Percentiles rank a stretch among this genome's conserved stretches.
phyloP scores from a whole-genome alignment of 2,888 invertebrate genomes.

The Cataglyphis altisquamis region DNA sequence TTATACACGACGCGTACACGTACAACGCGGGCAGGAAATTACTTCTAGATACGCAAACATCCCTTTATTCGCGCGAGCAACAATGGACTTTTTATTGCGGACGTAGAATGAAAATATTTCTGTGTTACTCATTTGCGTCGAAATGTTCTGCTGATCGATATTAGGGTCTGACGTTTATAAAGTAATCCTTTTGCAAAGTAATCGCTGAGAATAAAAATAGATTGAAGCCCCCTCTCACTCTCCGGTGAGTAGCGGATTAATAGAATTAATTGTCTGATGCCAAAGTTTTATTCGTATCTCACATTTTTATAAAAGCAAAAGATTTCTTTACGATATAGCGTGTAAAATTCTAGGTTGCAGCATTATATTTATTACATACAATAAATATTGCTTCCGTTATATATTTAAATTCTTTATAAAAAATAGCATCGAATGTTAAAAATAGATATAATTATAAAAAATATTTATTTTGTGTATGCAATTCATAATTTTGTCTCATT shows the following conservation, averaged over 20 bases:
- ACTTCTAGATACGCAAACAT: conserved; percentile 37
- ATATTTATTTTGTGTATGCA: not conserved
- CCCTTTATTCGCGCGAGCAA: conserved; percentile 40
- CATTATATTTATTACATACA: not conserved
- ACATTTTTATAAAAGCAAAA: not conserved
- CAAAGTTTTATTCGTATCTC: not conserved
- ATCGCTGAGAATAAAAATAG: not conserved
- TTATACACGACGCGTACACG: conserved; percentile 34
- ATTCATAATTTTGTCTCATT: conserved; percentile 10
- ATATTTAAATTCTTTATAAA: not conserved
- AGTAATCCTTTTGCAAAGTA: not conserved
- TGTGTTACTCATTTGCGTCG: not conserved
- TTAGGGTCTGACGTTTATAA: not conserved
- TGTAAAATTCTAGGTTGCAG: not conserved
- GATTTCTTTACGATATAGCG: not conserved
- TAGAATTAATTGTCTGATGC: not conserved
- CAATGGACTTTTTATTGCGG: conserved; percentile 6
- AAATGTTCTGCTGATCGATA: conserved; percentile 20
- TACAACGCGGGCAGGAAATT: conserved; percentile 33
- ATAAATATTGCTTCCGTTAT: not conserved
- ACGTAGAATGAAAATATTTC: conserved; percentile 33
- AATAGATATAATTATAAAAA: not conserved
- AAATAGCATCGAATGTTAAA: not conserved
- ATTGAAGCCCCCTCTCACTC: not conserved
- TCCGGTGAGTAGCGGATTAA: not conserved